Base-by-base conservation (phyloP, 2,113 vertebrate genomes). In the Neolamprologus kungweensis region DNA sequence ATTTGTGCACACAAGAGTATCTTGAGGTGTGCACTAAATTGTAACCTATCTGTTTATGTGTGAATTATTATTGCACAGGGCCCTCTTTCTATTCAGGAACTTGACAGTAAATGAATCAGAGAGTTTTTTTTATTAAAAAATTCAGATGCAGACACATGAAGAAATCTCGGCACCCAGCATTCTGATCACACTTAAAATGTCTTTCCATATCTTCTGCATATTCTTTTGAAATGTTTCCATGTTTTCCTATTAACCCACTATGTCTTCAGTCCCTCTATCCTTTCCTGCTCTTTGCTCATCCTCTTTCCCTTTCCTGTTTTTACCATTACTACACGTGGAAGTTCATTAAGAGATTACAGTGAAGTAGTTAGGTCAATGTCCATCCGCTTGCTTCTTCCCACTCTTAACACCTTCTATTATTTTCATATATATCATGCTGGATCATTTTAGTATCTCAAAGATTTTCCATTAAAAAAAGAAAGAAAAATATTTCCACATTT, bases 311-410 rank as follows among this genome's bases (percentile, higher is more conserved):
- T 54, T 60, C 80, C 65, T 80, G 81, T 90, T 91, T 90, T 78
- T 47, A 33, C 68, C 60, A 85, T 93, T 92, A 91, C 60, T 89
- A 82, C 87, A 84, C n/a, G n/a, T 83, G 87, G 54, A 93, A 84
- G 93, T 95, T 92, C 83, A 92, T 95, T 93, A 96, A 88, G 89
- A 87, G 94, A 92, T 95, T 95, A 96, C 79, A 85, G 80, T 93
- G 87, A 95, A 85, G 88, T 87, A 13, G 45, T 89, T 89, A 91
- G 82, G 14, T 4, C 6, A 92, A 94, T n/a, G 13, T 90, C 86
- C 81, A 33, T 85, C 86, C 5, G 2, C 47, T 51, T 4, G 14
- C 42, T 63, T 83, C 78, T 47, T 13, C 19, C 51, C 40, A 8
- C 23, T 55, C 31, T 60, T 85, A 86, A 83, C 60, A 85, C 35